Evolutionary conservation across 2,113 vertebrate genomes (phyloP).

Genomic region (Petrocephalus zakoni): DNA sequence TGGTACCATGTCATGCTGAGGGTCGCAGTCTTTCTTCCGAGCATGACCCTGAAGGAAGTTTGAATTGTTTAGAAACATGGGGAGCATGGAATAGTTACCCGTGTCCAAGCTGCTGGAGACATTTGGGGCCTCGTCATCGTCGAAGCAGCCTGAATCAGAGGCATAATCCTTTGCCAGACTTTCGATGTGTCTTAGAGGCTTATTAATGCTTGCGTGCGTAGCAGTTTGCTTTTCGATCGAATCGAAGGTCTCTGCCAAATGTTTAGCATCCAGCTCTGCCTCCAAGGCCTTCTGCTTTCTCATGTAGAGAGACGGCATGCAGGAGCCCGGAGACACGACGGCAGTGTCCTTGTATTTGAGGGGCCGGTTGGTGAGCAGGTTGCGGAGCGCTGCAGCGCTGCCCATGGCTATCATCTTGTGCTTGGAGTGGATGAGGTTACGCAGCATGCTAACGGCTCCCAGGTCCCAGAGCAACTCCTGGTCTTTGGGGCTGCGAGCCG

Average conservation of each 20-base stretch:
- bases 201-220: constrained; percentile 69
- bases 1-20: constrained; percentile 63
- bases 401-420: constrained; percentile 99
- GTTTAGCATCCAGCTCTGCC: constrained; percentile 85
- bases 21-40: constrained; percentile 66
- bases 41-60: constrained; percentile 81
- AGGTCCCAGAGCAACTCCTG: constrained; percentile 97
- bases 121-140: constrained; percentile 87
- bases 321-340: constrained; percentile 82
- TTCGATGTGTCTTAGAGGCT: constrained; percentile 78
- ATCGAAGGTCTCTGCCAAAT: constrained; percentile 84
- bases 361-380: constrained; percentile 88
- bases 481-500: constrained; percentile 81
- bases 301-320: constrained; percentile 88
- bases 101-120: constrained; percentile 72
- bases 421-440: constrained; percentile 96
- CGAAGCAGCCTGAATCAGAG: constrained; percentile 92
- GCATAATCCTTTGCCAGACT: constrained; percentile 90
- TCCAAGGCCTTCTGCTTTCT: constrained; percentile 93
- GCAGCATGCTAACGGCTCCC: constrained; percentile 90
- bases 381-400: constrained; percentile 87
- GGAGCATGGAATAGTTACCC: constrained; percentile 73
- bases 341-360: constrained; percentile 80
- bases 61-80: constrained; percentile 84
- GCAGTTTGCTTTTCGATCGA: constrained; percentile 81